Evolutionary conservation across 1,140 invertebrate species (phyloP).

Genomic region (Saccostrea cuccullata): DNA sequence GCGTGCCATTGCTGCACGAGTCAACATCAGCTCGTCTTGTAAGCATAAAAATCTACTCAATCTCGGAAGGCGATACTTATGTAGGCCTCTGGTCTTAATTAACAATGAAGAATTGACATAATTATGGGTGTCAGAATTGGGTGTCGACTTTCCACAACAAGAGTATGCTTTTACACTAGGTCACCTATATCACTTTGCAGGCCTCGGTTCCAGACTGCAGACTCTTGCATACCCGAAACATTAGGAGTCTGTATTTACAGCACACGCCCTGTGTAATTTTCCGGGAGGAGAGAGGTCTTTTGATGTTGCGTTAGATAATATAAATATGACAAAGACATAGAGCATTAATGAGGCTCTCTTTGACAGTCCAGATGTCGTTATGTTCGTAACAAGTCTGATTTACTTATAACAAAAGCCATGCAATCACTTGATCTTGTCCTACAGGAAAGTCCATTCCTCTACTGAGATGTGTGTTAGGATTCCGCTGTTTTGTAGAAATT

Average conservation of each 20-base stretch:
- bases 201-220: not conserved
- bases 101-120: conserved; percentile 30
- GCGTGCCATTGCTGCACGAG: conserved; percentile 19
- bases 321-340: not conserved
- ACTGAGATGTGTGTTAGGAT: not conserved
- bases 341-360: not conserved
- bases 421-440: not conserved
- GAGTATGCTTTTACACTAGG: not conserved
- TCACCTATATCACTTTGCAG: not conserved
- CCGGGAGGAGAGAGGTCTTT: not conserved
- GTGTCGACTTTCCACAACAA: not conserved
- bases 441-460: not conserved
- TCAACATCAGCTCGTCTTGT: conserved; percentile 21
- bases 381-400: not conserved
- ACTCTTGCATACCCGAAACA: not conserved
- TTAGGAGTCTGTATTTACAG: not conserved
- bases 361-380: not conserved
- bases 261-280: conserved; percentile 1
- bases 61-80: not conserved
- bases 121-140: conserved; percentile 6
- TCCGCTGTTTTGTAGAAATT: not conserved
- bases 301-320: not conserved
- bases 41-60: conserved; percentile 34
- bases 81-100: conserved; percentile 28
- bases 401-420: not conserved